These are phyloP conservation scores for Anas platyrhynchos DNA, from an alignment of 2,113 vertebrate genomes.

Conservation along the genomic window DNA sequence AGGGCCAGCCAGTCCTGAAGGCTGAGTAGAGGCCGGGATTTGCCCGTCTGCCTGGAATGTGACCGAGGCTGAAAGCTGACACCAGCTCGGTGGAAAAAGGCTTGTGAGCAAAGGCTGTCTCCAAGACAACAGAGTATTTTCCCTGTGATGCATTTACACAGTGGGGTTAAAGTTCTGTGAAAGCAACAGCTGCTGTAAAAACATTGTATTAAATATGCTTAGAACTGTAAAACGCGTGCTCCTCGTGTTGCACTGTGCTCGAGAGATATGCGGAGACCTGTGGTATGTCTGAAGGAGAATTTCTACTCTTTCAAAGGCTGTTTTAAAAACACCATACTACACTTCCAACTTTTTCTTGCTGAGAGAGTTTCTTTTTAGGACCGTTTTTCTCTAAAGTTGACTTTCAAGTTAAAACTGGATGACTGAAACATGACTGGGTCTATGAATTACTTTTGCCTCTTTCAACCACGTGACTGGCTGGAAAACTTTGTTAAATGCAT, in stretches of 20 bases:
- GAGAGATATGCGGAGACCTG: conserved; percentile 44
- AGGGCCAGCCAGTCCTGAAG: conserved; percentile 79
- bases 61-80: conserved; percentile 82
- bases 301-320: conserved; percentile 7
- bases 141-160: conserved; percentile 78
- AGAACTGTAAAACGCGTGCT: conserved; percentile 70
- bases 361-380: background rate
- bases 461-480: background rate
- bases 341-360: conserved; percentile 18
- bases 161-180: conserved; percentile 89
- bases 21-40: conserved; percentile 72
- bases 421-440: background rate
- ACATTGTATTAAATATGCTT: conserved; percentile 81
- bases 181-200: conserved; percentile 94
- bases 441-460: background rate
- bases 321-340: background rate
- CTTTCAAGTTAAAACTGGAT: conserved; percentile 11
- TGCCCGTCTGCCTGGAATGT: conserved; percentile 73
- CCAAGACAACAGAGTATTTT: conserved; percentile 80
- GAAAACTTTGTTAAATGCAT: background rate
- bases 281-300: conserved; percentile 22
- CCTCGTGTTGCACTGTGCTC: conserved; percentile 24
- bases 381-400: background rate
- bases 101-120: conserved; percentile 75
- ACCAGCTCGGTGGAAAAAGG: conserved; percentile 73